Evolutionary conservation across 1,140 invertebrate species (phyloP).

Genomic region (Drosophila rhopaloa): DNA sequence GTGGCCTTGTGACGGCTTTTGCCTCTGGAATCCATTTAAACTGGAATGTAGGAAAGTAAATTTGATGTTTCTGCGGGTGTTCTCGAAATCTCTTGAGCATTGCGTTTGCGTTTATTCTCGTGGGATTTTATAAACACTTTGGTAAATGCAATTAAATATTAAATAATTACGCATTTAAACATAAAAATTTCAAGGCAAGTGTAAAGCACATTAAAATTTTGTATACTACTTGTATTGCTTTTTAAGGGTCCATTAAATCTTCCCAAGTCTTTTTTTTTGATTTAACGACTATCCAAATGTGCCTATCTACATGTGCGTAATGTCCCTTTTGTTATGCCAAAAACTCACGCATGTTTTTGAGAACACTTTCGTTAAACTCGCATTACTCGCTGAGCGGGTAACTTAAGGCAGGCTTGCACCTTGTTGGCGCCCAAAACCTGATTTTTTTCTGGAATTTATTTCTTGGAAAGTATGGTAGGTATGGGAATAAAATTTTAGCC

Average conservation of each 20-base stretch:
- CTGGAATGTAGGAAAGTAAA: background rate
- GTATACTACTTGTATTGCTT: too few relatives aligned
- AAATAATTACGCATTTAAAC: background rate
- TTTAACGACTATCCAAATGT: background rate
- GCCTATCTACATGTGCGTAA: background rate
- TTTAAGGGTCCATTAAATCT: too few relatives aligned
- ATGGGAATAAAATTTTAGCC: too few relatives aligned
- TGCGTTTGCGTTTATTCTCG: background rate
- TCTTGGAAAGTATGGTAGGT: too few relatives aligned
- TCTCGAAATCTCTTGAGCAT: background rate
- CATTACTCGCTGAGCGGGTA: constrained; percentile 2
- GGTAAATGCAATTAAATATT: too few relatives aligned
- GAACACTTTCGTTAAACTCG: constrained; percentile 3
- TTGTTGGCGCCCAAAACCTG: too few relatives aligned
- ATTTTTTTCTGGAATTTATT: too few relatives aligned
- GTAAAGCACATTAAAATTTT: background rate
- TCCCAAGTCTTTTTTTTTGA: too few relatives aligned
- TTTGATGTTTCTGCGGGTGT: background rate
- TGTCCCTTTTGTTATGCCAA: background rate
- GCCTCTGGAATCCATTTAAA: background rate
- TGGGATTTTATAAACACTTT: too few relatives aligned
- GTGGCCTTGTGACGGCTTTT: background rate
- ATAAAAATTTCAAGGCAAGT: background rate
- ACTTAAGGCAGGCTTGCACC: too few relatives aligned
- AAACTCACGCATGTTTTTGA: background rate